Evolutionary conservation across 2,797 vertebrate species (phyloP).

Genomic region (Leptatherina wallacei): DNA sequence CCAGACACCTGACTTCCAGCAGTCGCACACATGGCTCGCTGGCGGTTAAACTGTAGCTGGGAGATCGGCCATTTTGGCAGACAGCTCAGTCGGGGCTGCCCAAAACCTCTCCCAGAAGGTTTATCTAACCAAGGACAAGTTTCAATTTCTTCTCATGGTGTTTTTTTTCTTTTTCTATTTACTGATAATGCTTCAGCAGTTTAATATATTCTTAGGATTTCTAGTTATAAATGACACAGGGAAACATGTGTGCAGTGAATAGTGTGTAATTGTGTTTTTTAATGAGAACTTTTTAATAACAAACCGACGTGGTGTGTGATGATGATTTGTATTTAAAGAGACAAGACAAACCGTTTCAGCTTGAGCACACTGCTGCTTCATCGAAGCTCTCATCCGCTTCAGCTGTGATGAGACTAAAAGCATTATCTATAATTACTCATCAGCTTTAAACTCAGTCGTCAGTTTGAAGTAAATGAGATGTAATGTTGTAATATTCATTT

Average conservation of each 20-base stretch:
- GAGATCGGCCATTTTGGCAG: constrained; percentile 50
- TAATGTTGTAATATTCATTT: constrained; percentile 17
- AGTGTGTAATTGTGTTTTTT: constrained; percentile 24
- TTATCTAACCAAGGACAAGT: constrained; percentile 38
- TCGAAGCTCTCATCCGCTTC: constrained; percentile 35
- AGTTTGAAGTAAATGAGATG: constrained; percentile 42
- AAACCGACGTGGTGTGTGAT: constrained; percentile 21
- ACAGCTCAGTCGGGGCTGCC: constrained; percentile 10
- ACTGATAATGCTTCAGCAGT: constrained; percentile 8
- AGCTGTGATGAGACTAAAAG: constrained; percentile 22
- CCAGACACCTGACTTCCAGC: constrained; percentile 36
- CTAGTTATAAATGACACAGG: not conserved
- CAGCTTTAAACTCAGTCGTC: constrained; percentile 25
- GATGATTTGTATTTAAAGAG: constrained; percentile 37
- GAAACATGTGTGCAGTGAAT: constrained; percentile 9
- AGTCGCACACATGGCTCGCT: constrained; percentile 27
- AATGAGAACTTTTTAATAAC: constrained; percentile 46
- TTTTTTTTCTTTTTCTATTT: constrained; percentile 5
- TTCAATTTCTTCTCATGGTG: not conserved
- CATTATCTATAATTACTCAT: constrained; percentile 14
- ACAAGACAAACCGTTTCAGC: constrained; percentile 28
- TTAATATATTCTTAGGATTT: constrained; percentile 7
- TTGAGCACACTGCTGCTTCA: constrained; percentile 27
- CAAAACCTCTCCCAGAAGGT: constrained; percentile 39
- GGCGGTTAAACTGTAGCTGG: constrained; percentile 38